Base-by-base conservation (phyloP, 2,797 vertebrate species). In the Lates japonicus region DNA sequence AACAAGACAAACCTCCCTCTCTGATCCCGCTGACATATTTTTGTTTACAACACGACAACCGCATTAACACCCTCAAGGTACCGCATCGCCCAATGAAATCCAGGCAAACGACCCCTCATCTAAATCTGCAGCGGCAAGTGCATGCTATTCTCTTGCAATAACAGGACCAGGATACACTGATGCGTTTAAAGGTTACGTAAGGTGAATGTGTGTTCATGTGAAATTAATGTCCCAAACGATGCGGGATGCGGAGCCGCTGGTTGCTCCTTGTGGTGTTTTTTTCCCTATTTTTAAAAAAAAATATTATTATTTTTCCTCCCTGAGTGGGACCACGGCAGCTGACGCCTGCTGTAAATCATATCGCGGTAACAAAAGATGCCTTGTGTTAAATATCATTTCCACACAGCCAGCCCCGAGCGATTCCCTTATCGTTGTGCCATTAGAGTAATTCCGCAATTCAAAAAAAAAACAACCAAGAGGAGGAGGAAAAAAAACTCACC, bases 341-440 rank as follows among this genome's bases (percentile, higher is more conserved):
- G 90, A 82, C 81, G 90, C 82, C 83, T 87, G 84, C 85, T 88
- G 90, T 87, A 89, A 92, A 93, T 90, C 93, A 89, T 80, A 89
- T 89, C 94, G 87, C 90, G 92, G 84, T 92, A 95, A 95, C 95
- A 95, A 95, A 95, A 95, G 94, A 93, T 90, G 93, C 91, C 86
- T 82, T 83, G 90, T 83, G 90, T 91, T 80, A 87, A 90, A 92
- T 87, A 87, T 85, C 89, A 44, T 81, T 37, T 85, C 77, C 84
- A 82, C 89, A 54, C 86, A 75, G 77, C 52, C 80, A 81, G 88
- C 83, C 82, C 37, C 74, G 82, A 84, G 91, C 84, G 72, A 64
- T 54, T 58, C 88, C 66, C 78, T 52, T 22, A 58, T 75, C 86
- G 41, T 25, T 64, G 86, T 65, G 88, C 83, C 89, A 82, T 87